Evolutionary conservation across 2,888 invertebrate genomes (phyloP), one percentile per base, ranked within the genome.

Genomic region (Tortrix viridana): DNA sequence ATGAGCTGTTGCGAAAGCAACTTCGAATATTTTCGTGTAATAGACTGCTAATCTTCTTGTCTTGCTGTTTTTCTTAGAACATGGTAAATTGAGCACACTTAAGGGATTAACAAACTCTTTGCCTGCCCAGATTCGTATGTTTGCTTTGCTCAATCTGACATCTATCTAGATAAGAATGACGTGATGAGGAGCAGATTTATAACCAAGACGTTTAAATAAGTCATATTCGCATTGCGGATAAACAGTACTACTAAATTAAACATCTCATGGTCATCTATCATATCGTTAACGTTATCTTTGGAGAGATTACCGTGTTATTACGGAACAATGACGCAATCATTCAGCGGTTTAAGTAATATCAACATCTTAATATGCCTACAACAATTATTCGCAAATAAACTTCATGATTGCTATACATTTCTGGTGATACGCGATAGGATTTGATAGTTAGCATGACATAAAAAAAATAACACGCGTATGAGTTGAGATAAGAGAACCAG

Each of bases 391-490:
- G 22, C 52, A 53, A 50, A 23, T 44, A 26, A 52, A 62, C 37
- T 48, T 41, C 16, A 23, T 47, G 43, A 50, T 37, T 26, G 56
- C 55, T 5, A 58, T 53, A 58, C 57, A 63, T 52, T 23, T 50
- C 18, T 52, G 37, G 38, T 23, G 55, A 54, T 53, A 56, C 37
- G 44, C 44, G 44, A 56, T 57, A 56, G 56, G 26, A 49, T 52
- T 47, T 57, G 38, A 62, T 47, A 62, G n/a, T 19, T 68, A 70
- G 64, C 65, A 59, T 57, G 19, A 59, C 61, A 49, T 44, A 14
- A 55, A 71, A 74, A 74, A 70, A 73, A 69, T 73, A 72, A 75
- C 69, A 72, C 71, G 68, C 66, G 69, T 67, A 74, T 74, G 68
- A 70, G 58, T 65, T 48, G 58, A 61, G 81, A 82, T 80, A 81